Conservation (phyloP, 2,797 vertebrate species). For the Pangasius larnaudii region DNA sequence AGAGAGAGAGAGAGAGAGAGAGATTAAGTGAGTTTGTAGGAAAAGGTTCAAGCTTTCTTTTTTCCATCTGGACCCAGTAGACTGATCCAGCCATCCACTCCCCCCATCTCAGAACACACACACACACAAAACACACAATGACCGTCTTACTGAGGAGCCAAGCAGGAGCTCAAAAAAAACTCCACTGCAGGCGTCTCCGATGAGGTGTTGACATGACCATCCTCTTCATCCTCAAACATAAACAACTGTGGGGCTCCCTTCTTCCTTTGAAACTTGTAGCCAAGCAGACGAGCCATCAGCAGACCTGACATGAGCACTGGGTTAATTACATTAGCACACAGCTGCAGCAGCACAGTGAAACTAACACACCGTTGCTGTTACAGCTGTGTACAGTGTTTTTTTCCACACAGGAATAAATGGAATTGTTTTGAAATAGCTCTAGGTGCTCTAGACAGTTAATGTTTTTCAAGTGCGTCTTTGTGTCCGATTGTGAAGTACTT, state of each 20-base stretch:
- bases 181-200: conserved; percentile 23
- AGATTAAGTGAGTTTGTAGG: conserved; percentile 16
- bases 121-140: conserved; percentile 9
- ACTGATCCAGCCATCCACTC: conserved; percentile 25
- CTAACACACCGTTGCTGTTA: not conserved
- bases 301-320: not conserved
- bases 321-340: conserved; percentile 24
- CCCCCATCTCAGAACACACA: conserved; percentile 7
- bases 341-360: not conserved
- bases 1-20: not conserved
- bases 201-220: conserved; percentile 44
- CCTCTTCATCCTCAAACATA: conserved; percentile 55
- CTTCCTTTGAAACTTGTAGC: conserved; percentile 30
- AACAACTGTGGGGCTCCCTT: conserved; percentile 11
- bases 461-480: not conserved
- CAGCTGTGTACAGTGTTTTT: conserved; percentile 12
- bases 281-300: conserved; percentile 4
- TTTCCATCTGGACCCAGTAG: conserved; percentile 60
- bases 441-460: not conserved
- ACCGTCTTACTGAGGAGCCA: conserved; percentile 40
- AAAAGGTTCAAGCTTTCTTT: conserved; percentile 10
- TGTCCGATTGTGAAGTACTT: not conserved
- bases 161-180: conserved; percentile 24
- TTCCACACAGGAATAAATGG: not conserved
- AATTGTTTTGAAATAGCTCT: not conserved